Base-by-base conservation (phyloP, 1,140 invertebrate genomes). In the Proctacanthus coquilletti region DNA sequence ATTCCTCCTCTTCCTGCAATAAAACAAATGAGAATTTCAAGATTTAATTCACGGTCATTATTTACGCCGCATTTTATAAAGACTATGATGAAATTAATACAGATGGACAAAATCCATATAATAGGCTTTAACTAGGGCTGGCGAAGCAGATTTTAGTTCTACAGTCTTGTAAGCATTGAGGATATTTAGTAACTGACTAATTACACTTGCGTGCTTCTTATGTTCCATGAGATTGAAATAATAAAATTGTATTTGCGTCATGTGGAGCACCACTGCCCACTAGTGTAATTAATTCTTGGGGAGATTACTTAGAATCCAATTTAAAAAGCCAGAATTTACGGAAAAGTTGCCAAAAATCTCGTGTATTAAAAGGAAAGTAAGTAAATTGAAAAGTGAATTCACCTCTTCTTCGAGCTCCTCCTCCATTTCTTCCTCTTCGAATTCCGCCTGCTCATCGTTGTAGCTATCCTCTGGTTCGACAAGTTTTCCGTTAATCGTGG, bases 401-500 rank as follows among this genome's bases (percentile, higher is more conserved):
- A 53, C 50, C 42, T 34, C n/a, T 21, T 54, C 52, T 13, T 43
- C 51, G 2, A 21, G 18, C 1, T 42, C 49, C 8, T 53, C 53
- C 18, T 55, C 52, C 4, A 51, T 53, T 25, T 59, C 56, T 18
- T 60, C 56, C 27, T 60, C 56, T 41, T 60, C 56, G 18, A 60
- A 60, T 41, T 60, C 56, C 3, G 50, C 53, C 18, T 51, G 51
- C 19, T 56, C 54, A 27, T 40, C 39, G n/a, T 4, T 39, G 21
- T 15, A 39, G 8, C 42, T 38, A 10, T 54, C 52, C 20, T 60
- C 56, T 3, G 52, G 49, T 39, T 56, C 56, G 2, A 60, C 45
- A 1, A 60, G 39, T 34, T 53, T 66, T 58, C 74, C 74, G 58
- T 77, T 71, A 42, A 71, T 52, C 4, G 74, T 77, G 11, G 74